Percentiles rank a stretch among this genome's conserved stretches.
Evolutionary conservation across 2,797 vertebrate genomes (phyloP).

Genomic region (Scarus forsteni): DNA sequence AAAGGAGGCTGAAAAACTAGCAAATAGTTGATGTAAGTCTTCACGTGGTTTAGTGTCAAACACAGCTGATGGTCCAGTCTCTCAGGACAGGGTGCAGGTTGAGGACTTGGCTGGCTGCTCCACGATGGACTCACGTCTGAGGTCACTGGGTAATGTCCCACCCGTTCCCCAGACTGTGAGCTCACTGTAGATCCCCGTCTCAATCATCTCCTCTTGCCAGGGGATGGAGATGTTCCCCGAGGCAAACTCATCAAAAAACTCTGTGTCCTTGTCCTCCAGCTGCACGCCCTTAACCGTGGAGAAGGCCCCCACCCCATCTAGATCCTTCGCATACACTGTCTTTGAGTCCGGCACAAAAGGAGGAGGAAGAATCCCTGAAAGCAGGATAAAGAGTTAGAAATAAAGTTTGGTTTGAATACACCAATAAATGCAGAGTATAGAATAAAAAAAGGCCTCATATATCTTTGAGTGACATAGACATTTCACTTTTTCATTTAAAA

Average conservation of each 20-base stretch:
- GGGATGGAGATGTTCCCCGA: conserved; percentile 89
- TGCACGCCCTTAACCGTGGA: conserved; percentile 88
- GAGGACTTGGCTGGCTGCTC: conserved; percentile 85
- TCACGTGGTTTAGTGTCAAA: neutral
- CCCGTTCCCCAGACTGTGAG: conserved; percentile 84
- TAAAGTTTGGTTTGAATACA: neutral
- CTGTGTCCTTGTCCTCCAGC: conserved; percentile 82
- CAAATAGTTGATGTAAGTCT: too few species aligned
- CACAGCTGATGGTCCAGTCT: neutral
- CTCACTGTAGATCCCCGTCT: conserved; percentile 87
- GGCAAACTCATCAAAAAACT: conserved; percentile 88
- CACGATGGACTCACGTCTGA: conserved; percentile 81
- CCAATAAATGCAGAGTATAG: too few species aligned
- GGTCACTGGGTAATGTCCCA: conserved; percentile 82
- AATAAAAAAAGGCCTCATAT: too few species aligned
- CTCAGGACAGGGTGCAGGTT: conserved; percentile 84
- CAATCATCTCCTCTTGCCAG: conserved; percentile 94
- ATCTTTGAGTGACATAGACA: too few species aligned
- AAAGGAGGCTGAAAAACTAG: too few species aligned
- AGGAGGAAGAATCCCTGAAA: conserved; percentile 86
- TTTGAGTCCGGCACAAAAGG: conserved; percentile 89
- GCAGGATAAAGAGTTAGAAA: neutral
- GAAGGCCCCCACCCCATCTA: conserved; percentile 89
- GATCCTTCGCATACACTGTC: conserved; percentile 89
- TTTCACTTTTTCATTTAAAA: too few species aligned